A percentile compares a stretch with the other conserved stretches of the same genome.
Conservation (phyloP, 2,888 invertebrate species). For the Synergus japonicus region DNA sequence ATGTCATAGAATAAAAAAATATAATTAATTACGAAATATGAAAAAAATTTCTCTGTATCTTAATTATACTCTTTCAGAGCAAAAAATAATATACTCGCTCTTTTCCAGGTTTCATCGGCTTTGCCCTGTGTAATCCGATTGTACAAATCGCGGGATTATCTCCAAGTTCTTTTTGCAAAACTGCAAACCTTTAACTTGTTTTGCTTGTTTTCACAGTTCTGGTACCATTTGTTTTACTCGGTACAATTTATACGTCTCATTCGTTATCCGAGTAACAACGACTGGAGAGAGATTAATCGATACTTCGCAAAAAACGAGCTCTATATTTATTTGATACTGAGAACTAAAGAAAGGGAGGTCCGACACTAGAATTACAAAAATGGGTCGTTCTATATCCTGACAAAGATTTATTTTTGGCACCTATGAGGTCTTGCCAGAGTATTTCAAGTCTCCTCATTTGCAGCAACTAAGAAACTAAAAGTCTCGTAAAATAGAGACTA, state of each 20-base stretch:
- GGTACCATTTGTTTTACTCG: slow-evolving; percentile 16
- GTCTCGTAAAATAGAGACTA: not conserved
- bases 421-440: not conserved
- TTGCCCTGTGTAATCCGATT: slow-evolving; percentile 13
- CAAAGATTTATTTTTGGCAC: slow-evolving; percentile 3
- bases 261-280: not conserved
- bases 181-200: slow-evolving; percentile 13
- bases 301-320: slow-evolving; percentile 7
- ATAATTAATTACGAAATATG: no score
- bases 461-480: not conserved
- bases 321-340: slow-evolving; percentile 36
- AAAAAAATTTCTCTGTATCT: not conserved
- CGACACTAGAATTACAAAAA: slow-evolving; percentile 2
- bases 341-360: not conserved
- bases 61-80: not conserved
- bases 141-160: slow-evolving; percentile 17
- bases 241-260: slow-evolving; percentile 13
- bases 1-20: no score
- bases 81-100: not conserved
- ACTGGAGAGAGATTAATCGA: slow-evolving; percentile 10
- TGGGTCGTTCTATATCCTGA: slow-evolving; percentile 29
- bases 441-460: not conserved
- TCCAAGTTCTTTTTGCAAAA: not conserved
- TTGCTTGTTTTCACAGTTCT: not conserved
- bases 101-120: not conserved